Evolutionary conservation across 2,113 vertebrate genomes (phyloP).

Genomic region (Esox niger): DNA sequence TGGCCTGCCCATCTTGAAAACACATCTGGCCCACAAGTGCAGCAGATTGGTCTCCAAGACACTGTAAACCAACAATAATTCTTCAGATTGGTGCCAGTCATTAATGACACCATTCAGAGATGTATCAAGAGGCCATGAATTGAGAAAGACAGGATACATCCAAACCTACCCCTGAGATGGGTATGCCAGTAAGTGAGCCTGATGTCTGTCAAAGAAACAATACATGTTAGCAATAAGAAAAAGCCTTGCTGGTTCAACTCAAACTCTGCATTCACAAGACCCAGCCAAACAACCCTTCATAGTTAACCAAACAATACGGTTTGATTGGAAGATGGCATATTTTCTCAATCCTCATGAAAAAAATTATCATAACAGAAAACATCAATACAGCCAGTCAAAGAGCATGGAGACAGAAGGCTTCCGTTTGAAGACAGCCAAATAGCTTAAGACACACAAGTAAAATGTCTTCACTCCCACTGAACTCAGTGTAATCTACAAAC

Average conservation of each 20-base stretch:
- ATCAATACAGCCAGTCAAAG: slow-evolving; percentile 4
- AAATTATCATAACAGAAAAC: neutral
- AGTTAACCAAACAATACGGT: slow-evolving; percentile 19
- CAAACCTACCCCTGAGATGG: slow-evolving; percentile 90
- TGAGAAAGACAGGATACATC: neutral
- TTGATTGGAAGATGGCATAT: slow-evolving; percentile 20
- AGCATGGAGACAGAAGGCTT: slow-evolving; percentile 1
- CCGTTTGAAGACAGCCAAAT: neutral
- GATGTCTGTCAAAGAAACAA: slow-evolving; percentile 76
- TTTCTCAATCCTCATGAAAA: neutral
- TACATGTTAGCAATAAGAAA: neutral
- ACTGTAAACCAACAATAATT: slow-evolving; percentile 35
- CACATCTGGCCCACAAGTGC: slow-evolving; percentile 96
- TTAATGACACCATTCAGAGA: neutral
- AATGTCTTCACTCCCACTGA: slow-evolving; percentile 59
- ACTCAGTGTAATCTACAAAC: neutral
- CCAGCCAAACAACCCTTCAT: neutral
- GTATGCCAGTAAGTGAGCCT: slow-evolving; percentile 86
- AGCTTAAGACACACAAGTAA: neutral
- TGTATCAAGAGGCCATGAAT: neutral
- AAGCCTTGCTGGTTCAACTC: neutral
- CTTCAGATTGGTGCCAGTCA: neutral
- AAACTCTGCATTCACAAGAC: neutral
- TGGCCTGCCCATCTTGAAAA: slow-evolving; percentile 89
- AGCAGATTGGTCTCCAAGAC: slow-evolving; percentile 84